These are phyloP conservation scores for Euproctis similis DNA, from an alignment of 2,888 invertebrate species.

Conservation along the genomic window DNA sequence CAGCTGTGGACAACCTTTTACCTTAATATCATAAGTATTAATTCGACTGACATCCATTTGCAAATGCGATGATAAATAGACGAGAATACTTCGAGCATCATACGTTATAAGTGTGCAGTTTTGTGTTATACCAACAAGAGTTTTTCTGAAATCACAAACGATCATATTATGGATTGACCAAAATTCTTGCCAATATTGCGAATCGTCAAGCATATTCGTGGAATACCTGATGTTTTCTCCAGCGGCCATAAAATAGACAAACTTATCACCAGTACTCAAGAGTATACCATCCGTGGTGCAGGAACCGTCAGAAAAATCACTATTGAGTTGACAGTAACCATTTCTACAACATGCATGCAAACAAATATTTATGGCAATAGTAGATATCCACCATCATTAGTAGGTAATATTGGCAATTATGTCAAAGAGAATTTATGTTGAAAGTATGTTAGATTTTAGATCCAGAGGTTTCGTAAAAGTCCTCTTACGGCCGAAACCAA, in stretches of 20 bases:
- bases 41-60: slow-evolving; percentile 27
- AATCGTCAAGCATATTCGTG: too few species aligned
- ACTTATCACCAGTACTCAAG: slow-evolving; percentile 30
- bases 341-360: slow-evolving; percentile 44
- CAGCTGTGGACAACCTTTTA: slow-evolving; percentile 19
- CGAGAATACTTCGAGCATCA: slow-evolving; percentile 49
- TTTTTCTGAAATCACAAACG: slow-evolving; percentile 26
- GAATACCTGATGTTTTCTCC: slow-evolving; percentile 24
- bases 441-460: too few species aligned
- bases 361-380: too few species aligned
- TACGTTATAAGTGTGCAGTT: slow-evolving; percentile 47
- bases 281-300: slow-evolving; percentile 47
- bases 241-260: slow-evolving; percentile 34
- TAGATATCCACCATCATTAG: too few species aligned
- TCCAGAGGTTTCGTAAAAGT: too few species aligned
- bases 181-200: too few species aligned
- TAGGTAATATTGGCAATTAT: too few species aligned
- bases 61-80: slow-evolving; percentile 37
- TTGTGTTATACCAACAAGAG: slow-evolving; percentile 26
- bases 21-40: slow-evolving; percentile 43
- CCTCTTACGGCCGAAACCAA: too few species aligned
- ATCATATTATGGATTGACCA: too few species aligned
- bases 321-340: slow-evolving; percentile 54
- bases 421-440: too few species aligned
- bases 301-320: slow-evolving; percentile 38